Evolutionary conservation across 2,797 vertebrate genomes (phyloP), one percentile per base, ranked within the genome.

Genomic region (Lutjanus argentimaculatus): DNA sequence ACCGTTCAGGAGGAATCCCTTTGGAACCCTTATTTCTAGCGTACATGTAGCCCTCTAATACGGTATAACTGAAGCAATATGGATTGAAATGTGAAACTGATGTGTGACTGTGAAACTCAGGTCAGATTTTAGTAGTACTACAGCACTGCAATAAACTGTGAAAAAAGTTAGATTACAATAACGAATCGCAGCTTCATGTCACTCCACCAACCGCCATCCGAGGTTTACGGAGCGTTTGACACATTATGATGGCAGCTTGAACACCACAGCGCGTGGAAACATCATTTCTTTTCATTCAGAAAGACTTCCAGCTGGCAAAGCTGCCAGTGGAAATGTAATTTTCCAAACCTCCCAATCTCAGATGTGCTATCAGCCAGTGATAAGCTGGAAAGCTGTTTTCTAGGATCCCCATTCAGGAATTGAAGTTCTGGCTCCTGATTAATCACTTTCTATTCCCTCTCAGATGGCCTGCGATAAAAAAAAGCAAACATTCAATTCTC

Each of bases 281-380:
- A 57, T 69, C 36, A 22, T 66, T 85, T 76, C 61, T 58, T 83
- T 85, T 87, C 85, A 87, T 83, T 89, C 72, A 78, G 42, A 70
- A 53, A 81, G 67, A 77, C 67, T 85, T 91, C 86, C 85, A 82
- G 85, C 80, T 86, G 90, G 89, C 61, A 72, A 62, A 74, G 81
- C 85, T 46, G 83, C 82, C 67, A 55, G 65, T 48, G 79, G 65
- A 91, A 89, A 93, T 88, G 88, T 79, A 67, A 91, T 91, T 90
- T 88, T 85, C 79, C 79, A 87, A 89, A 75, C 80, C 84, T 70
- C 79, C 80, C 67, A 68, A 86, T 91, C 80, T 85, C 61, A 88
- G 85, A 91, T 88, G 66, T 58, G 40, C 71, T 84, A 83, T 90
- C 86, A 84, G 85, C 75, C 49, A 19, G 55, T 0, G 86, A 91